Evolutionary conservation across 2,888 invertebrate genomes (phyloP).

Genomic region (Melinopterus prodromus): DNA sequence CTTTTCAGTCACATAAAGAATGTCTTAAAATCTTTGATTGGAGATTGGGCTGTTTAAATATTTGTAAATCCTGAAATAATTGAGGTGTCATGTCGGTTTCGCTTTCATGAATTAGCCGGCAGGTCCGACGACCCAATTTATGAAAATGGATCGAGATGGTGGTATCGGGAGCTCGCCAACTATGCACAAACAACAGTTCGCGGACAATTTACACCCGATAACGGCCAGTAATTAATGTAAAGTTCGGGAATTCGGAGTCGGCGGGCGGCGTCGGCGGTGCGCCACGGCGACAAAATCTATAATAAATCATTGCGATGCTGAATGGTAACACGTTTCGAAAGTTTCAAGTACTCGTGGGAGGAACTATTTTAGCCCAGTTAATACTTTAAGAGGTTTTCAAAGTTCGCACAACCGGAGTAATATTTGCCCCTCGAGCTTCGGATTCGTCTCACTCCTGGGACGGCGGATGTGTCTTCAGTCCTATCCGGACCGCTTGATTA

Average conservation of each 20-base stretch:
- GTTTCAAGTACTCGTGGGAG: conserved; percentile 45
- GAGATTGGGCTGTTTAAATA: too few relatives aligned
- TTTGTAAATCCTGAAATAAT: background rate
- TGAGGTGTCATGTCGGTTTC: background rate
- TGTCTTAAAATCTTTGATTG: too few relatives aligned
- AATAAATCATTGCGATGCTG: conserved; percentile 44
- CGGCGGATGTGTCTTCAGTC: conserved; percentile 48
- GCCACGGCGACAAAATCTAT: conserved; percentile 38
- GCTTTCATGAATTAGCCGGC: background rate
- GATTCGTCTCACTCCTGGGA: conserved; percentile 47
- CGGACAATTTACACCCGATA: conserved; percentile 26
- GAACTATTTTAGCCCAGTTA: conserved; percentile 51
- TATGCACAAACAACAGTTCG: conserved; percentile 1
- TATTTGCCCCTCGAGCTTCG: conserved; percentile 31
- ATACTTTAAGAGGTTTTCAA: conserved; percentile 49
- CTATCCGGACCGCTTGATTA: conserved; percentile 45
- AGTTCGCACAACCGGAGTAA: conserved; percentile 39
- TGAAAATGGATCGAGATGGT: background rate
- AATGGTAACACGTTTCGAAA: conserved; percentile 42
- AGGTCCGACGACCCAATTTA: background rate
- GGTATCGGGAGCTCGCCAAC: background rate
- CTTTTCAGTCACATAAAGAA: too few relatives aligned
- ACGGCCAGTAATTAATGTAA: conserved; percentile 24
- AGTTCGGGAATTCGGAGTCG: conserved; percentile 20
- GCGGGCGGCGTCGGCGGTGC: conserved; percentile 8